Evolutionary conservation across 2,113 vertebrate genomes (phyloP).

Genomic region (Hystrix brachyura): DNA sequence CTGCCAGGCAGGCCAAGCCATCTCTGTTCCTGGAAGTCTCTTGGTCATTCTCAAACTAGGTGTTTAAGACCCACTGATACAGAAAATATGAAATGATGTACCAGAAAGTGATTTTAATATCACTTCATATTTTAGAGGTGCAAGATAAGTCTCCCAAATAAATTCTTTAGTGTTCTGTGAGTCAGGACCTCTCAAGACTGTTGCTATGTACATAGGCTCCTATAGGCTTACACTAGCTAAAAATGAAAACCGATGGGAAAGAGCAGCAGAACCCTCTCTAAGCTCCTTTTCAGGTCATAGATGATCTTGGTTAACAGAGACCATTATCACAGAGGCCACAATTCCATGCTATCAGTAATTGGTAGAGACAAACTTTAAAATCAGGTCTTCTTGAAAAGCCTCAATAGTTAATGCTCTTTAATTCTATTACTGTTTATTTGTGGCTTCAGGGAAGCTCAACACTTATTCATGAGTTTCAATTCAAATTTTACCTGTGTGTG

Average conservation of each 20-base stretch:
- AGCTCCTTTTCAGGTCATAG: neutral
- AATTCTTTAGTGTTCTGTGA: neutral
- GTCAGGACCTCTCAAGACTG: neutral
- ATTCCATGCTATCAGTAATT: neutral
- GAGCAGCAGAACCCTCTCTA: neutral
- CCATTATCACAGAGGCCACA: neutral
- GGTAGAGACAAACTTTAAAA: neutral
- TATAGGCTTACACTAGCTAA: neutral
- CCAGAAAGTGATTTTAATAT: neutral
- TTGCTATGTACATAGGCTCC: neutral
- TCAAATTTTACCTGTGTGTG: neutral
- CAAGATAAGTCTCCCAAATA: neutral
- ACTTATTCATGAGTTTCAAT: neutral
- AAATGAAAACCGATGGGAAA: neutral
- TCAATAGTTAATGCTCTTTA: conserved; percentile 4
- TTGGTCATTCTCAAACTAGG: neutral
- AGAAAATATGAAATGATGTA: neutral
- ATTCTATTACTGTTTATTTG: conserved; percentile 29
- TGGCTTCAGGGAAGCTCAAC: neutral
- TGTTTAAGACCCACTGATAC: neutral
- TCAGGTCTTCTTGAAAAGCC: neutral
- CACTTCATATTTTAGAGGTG: neutral
- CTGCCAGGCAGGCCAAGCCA: neutral
- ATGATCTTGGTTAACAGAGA: neutral
- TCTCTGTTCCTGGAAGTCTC: neutral